A percentile compares a stretch with the other conserved stretches of the same genome.
Conservation (phyloP, 2,797 vertebrate genomes). For the Gymnodraco acuticeps region DNA sequence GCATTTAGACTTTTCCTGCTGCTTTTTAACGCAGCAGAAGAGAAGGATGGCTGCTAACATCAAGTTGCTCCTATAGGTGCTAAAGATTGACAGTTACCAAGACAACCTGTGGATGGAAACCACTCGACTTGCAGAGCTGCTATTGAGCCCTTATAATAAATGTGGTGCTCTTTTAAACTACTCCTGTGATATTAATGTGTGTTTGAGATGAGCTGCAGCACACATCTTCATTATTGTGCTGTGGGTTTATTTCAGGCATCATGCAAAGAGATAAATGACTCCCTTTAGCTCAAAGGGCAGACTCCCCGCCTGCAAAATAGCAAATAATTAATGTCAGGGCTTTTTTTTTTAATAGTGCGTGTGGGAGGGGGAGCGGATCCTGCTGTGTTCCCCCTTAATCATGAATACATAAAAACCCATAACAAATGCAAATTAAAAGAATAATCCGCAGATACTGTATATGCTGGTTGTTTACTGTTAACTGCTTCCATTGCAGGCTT, state of each 20-base stretch:
- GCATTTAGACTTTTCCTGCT: no score
- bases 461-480: neutral
- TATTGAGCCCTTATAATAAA: neutral
- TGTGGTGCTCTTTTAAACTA: neutral
- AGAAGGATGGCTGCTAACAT: constrained; percentile 12
- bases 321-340: constrained; percentile 81
- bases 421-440: constrained; percentile 6
- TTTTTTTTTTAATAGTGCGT: constrained; percentile 51
- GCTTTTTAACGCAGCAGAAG: neutral
- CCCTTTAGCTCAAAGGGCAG: constrained; percentile 77
- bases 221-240: constrained; percentile 33
- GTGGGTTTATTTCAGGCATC: constrained; percentile 59
- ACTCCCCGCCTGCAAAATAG: constrained; percentile 77
- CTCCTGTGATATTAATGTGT: neutral
- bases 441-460: neutral
- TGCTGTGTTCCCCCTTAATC: constrained; percentile 36
- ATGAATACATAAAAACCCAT: constrained; percentile 37
- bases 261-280: constrained; percentile 68
- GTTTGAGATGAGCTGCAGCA: constrained; percentile 30
- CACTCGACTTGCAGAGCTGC: constrained; percentile 40
- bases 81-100: constrained; percentile 58
- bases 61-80: constrained; percentile 21
- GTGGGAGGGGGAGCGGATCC: constrained; percentile 36
- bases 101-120: constrained; percentile 55
- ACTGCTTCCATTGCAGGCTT: neutral